These are phyloP conservation scores for Chauna torquata DNA, from an alignment of 2,113 vertebrate species.

Conservation along the genomic window DNA sequence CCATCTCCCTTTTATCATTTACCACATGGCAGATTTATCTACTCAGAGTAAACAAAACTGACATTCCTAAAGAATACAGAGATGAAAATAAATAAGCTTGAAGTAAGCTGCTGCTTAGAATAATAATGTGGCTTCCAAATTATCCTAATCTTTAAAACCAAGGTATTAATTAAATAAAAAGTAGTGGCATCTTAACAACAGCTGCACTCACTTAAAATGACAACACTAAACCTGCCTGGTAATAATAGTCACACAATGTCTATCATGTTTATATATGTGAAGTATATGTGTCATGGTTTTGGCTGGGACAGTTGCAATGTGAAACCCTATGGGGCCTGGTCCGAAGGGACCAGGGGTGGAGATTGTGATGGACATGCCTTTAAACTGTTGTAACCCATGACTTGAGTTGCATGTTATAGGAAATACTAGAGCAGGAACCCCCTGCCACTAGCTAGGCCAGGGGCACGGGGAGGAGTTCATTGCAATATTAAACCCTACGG, in stretches of 20 bases:
- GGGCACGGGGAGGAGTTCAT: too few relatives aligned
- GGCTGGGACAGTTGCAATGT: too few relatives aligned
- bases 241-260: not conserved
- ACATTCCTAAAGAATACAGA: not conserved
- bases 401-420: too few relatives aligned
- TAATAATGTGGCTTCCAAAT: constrained; percentile 27
- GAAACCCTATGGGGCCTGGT: too few relatives aligned
- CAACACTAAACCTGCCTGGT: not conserved
- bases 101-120: constrained; percentile 12
- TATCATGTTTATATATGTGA: not conserved
- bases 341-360: too few relatives aligned
- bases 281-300: too few relatives aligned
- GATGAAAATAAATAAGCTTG: constrained; percentile 45
- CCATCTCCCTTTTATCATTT: constrained; percentile 10
- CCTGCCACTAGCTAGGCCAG: too few relatives aligned
- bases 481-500: too few relatives aligned
- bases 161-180: constrained; percentile 55
- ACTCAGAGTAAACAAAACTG: constrained; percentile 51
- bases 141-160: constrained; percentile 5
- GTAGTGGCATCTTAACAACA: constrained; percentile 20
- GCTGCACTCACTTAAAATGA: not conserved
- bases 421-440: too few relatives aligned
- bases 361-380: too few relatives aligned
- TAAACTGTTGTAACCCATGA: too few relatives aligned
- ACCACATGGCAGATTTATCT: constrained; percentile 42